Conservation (phyloP, 2,797 vertebrate genomes). For the Gallinago stenura region DNA sequence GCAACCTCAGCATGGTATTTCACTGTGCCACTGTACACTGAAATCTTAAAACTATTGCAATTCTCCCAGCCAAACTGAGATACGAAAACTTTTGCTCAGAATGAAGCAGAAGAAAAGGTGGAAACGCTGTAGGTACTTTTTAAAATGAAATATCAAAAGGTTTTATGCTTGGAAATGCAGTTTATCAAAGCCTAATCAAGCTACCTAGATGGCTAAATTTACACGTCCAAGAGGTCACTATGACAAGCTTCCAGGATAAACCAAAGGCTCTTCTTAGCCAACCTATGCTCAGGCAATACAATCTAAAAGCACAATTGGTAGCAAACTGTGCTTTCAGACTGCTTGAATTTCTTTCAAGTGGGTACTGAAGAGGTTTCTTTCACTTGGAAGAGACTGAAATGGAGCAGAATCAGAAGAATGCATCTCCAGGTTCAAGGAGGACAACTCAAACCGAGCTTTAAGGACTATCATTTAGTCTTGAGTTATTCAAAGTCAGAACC, state of each 20-base stretch:
- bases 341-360: neutral
- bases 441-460: neutral
- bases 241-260: neutral
- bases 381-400: neutral
- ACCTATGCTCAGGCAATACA: neutral
- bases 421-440: neutral
- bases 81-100: neutral
- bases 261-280: neutral
- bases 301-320: neutral
- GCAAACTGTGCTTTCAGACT: neutral
- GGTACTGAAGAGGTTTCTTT: neutral
- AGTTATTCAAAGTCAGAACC: neutral
- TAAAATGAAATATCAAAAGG: neutral
- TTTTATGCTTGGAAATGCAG: neutral
- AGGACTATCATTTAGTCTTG: neutral
- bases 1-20: neutral
- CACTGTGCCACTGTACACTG: neutral
- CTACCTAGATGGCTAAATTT: neutral
- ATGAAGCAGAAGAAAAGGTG: neutral
- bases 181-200: neutral
- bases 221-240: neutral
- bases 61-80: neutral
- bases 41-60: neutral
- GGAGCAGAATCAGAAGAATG: neutral
- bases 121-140: neutral